Evolutionary conservation across 2,113 vertebrate species (phyloP).

Genomic region (Pterocles gutturalis): DNA sequence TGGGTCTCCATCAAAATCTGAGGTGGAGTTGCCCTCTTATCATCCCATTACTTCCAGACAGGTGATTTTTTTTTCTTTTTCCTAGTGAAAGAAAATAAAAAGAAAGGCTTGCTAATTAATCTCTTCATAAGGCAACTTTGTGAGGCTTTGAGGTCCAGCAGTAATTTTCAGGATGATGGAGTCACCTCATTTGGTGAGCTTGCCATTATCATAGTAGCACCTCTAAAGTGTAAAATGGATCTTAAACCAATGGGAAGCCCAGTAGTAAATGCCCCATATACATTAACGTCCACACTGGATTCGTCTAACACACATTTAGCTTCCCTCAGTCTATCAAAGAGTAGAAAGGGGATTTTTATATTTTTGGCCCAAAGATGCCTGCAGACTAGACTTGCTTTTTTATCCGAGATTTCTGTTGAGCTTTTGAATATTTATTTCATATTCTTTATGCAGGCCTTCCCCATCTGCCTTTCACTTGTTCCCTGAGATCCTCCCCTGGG

Average conservation of each 20-base stretch:
- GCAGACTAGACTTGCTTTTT: not conserved
- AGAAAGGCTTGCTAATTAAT: not conserved
- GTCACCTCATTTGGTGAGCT: not conserved
- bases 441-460: not conserved
- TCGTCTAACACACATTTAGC: not conserved
- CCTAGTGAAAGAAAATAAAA: not conserved
- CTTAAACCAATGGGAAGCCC: not conserved
- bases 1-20: not conserved
- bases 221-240: not conserved
- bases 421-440: slow-evolving; percentile 12
- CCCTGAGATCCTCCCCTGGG: not conserved
- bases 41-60: not conserved
- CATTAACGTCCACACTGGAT: not conserved
- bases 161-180: not conserved
- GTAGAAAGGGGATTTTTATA: not conserved
- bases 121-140: not conserved
- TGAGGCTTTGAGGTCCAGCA: not conserved
- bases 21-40: not conserved
- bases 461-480: slow-evolving; percentile 29
- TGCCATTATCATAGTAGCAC: not conserved
- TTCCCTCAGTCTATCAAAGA: not conserved
- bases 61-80: not conserved
- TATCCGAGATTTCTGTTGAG: not conserved
- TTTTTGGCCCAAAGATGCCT: not conserved
- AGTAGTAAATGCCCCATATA: not conserved